Base-by-base conservation (phyloP, 2,888 invertebrate species). In the Sthenelais limicola region DNA sequence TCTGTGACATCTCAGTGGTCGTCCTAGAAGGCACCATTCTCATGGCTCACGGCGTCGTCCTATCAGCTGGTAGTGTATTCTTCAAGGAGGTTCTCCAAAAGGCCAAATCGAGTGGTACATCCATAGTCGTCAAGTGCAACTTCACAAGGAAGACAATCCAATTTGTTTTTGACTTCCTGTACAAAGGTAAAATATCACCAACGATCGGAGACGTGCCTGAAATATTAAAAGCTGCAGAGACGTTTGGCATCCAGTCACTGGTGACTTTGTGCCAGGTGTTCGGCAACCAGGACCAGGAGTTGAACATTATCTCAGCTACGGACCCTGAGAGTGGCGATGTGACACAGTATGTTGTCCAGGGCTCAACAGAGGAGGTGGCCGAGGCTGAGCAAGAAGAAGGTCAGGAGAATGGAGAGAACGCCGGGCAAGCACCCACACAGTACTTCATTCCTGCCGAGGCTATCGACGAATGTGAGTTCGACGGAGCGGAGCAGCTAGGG, bases 201-300 rank as follows among this genome's bases (percentile, higher is more conserved):
- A 21, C 12, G n/a, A 35, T 62, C 3, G 43, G 38, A 38, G 38
- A 62, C 24, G 43, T 62, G 12, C 35, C 38, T 2, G 62, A 35
- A 3, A 62, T 62, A 35, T 43, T 38, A 18, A 15, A 43, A 2
- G 62, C 62, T 3, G 62, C 62, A 4, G 43, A 62, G 24, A 35
- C 35, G 9, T 62, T 62, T 24, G 62, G 62, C 18, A 38, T 62
- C 24, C 15, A 18, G 15, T 38, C 62, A 3, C 62, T 62, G 2
- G 24, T 35, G 4, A 21, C 62, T 1, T 24, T 62, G 4, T 62
- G 62, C 38, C 62, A 62, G 62, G 62, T 62, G 4, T 62, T 62
- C 18, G 43, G 18, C 18, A 18, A 43, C 12, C 43, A 43, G 43
- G 43, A 18, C 18, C 43, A 43, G 43, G 43, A 43, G 43, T 43